These are phyloP conservation scores for Diachasmimorpha longicaudata DNA, from an alignment of 1,140 invertebrate species.

Conservation along the genomic window DNA sequence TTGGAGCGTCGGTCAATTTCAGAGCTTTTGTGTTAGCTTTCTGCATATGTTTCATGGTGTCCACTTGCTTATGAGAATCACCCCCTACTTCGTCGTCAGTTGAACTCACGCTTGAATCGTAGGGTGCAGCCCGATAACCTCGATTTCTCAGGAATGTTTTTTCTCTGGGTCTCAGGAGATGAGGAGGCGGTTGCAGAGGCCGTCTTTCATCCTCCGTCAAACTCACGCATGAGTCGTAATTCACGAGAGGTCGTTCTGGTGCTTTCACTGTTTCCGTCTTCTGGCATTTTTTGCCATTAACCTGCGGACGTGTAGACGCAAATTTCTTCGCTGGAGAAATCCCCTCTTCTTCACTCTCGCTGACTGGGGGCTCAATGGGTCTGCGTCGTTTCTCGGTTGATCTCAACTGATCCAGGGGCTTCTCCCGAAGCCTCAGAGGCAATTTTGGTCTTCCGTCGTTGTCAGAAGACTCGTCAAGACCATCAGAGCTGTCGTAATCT, in stretches of 20 bases:
- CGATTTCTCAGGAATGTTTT: neutral
- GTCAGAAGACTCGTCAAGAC: neutral
- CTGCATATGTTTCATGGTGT: neutral
- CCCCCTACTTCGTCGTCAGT: conserved; percentile 32
- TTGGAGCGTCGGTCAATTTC: neutral
- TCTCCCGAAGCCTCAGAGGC: neutral
- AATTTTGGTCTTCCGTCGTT: neutral
- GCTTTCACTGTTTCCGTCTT: neutral
- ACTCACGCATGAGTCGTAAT: conserved; percentile 35
- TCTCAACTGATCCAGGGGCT: neutral
- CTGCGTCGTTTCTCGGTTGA: neutral
- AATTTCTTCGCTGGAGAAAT: neutral
- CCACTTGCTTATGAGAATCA: neutral
- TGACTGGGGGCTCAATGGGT: conserved; percentile 21
- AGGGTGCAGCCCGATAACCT: neutral
- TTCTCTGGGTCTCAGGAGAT: neutral
- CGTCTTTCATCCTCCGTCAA: conserved; percentile 33
- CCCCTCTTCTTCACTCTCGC: conserved; percentile 25
- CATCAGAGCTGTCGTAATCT: conserved; percentile 19
- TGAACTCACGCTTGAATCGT: conserved; percentile 38
- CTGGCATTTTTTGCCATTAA: neutral
- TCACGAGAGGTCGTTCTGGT: neutral
- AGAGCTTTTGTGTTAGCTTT: neutral
- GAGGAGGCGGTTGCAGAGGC: neutral
- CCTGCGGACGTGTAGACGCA: neutral